Conservation (phyloP, 1,140 invertebrate genomes). For the Antheraea mylitta region DNA sequence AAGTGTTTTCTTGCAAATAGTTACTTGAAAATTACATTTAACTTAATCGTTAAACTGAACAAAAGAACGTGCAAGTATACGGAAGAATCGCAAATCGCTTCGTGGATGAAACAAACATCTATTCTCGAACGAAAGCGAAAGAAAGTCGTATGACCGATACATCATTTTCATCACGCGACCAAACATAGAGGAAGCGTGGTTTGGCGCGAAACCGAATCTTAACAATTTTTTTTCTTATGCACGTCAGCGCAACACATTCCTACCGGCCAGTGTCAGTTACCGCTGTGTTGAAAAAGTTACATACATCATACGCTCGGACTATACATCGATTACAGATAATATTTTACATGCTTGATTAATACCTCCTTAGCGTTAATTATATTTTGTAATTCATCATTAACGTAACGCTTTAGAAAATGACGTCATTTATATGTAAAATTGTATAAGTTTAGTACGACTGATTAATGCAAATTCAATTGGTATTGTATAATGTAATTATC, state of each 20-base stretch:
- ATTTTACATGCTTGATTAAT: neutral
- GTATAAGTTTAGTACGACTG: neutral
- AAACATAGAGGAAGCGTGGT: conserved; percentile 53
- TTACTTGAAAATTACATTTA: too few species aligned
- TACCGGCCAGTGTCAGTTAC: conserved; percentile 69
- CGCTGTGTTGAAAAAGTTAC: conserved; percentile 37
- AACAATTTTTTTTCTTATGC: conserved; percentile 52
- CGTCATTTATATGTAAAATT: neutral
- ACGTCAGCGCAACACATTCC: conserved; percentile 44
- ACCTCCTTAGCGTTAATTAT: neutral
- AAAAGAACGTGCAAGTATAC: neutral
- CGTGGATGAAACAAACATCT: conserved; percentile 26
- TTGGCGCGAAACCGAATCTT: conserved; percentile 64
- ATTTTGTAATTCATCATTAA: neutral
- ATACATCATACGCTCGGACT: conserved; percentile 39
- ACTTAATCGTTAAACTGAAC: neutral
- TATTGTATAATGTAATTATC: neutral
- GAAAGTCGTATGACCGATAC: conserved; percentile 67
- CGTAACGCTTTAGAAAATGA: neutral
- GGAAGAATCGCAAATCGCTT: neutral
- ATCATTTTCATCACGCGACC: conserved; percentile 73
- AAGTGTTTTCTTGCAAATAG: too few species aligned
- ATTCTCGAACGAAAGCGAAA: conserved; percentile 60
- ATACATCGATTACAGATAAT: conserved; percentile 15
- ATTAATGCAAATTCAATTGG: neutral